Percentiles rank a stretch among this genome's conserved stretches.
Evolutionary conservation across 2,888 invertebrate species (phyloP).

Genomic region (Phragmatobia fuliginosa): DNA sequence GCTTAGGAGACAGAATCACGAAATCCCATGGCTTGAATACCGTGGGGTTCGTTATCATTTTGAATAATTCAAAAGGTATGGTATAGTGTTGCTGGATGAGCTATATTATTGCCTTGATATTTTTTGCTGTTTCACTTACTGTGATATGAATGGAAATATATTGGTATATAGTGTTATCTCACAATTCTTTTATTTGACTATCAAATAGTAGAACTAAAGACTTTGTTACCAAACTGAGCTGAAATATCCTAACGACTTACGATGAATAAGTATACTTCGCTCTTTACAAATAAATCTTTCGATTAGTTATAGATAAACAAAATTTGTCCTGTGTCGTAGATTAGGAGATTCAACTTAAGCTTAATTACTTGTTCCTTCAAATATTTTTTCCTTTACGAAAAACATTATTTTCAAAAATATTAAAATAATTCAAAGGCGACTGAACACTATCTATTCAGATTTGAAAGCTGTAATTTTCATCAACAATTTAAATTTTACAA

Average conservation of each 20-base stretch:
- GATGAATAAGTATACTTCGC: too few species aligned
- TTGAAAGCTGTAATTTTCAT: not conserved
- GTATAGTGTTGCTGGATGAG: conserved; percentile 25
- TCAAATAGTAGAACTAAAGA: too few species aligned
- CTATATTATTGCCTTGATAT: not conserved
- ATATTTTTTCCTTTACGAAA: not conserved
- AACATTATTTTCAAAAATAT: not conserved
- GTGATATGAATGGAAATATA: not conserved
- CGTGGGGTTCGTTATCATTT: conserved; percentile 52
- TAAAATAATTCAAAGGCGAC: not conserved
- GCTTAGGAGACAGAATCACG: conserved; percentile 30
- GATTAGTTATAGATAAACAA: too few species aligned
- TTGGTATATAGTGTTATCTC: not conserved
- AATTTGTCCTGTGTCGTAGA: too few species aligned
- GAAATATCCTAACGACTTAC: too few species aligned
- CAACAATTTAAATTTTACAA: not conserved
- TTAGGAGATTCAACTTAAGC: too few species aligned
- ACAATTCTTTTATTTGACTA: too few species aligned
- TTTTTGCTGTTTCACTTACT: not conserved
- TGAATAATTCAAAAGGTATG: conserved; percentile 58
- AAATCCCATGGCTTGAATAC: conserved; percentile 43
- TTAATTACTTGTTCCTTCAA: too few species aligned
- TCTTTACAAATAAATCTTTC: too few species aligned
- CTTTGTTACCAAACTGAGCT: too few species aligned
- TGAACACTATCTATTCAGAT: not conserved